phyloP scores from a whole-genome alignment of 2,797 vertebrate species.

The Bucorvus abyssinicus region DNA sequence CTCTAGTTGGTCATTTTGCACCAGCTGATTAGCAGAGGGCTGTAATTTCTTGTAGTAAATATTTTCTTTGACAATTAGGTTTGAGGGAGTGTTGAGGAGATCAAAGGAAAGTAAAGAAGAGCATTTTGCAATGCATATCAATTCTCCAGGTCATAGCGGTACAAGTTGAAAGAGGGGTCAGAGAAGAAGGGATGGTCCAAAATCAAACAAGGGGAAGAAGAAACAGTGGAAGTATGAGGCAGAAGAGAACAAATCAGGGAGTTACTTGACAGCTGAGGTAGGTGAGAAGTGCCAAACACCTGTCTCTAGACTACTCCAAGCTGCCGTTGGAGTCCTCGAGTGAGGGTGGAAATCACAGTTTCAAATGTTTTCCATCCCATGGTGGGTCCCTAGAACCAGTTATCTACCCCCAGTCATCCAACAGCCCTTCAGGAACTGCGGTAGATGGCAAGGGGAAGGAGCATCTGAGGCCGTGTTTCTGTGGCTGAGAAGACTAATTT shows the following conservation, averaged over 20 bases:
- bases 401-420: not conserved
- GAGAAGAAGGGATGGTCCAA: not conserved
- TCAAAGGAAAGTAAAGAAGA: not conserved
- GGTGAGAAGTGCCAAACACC: not conserved
- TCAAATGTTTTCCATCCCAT: not conserved
- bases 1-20: not conserved
- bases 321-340: not conserved
- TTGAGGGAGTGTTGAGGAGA: not conserved
- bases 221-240: not conserved
- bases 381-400: not conserved
- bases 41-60: not conserved
- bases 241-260: not conserved
- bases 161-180: not conserved
- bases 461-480: not conserved
- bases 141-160: not conserved
- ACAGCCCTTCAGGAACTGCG: not conserved
- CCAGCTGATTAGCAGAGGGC: not conserved
- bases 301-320: not conserved
- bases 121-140: accelerated
- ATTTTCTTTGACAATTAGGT: not conserved
- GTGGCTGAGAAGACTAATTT: not conserved
- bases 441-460: not conserved
- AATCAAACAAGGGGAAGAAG: not conserved
- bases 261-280: not conserved
- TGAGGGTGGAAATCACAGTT: not conserved